phyloP scores from a whole-genome alignment of 2,888 invertebrate species.

The Melanostoma scalare region DNA sequence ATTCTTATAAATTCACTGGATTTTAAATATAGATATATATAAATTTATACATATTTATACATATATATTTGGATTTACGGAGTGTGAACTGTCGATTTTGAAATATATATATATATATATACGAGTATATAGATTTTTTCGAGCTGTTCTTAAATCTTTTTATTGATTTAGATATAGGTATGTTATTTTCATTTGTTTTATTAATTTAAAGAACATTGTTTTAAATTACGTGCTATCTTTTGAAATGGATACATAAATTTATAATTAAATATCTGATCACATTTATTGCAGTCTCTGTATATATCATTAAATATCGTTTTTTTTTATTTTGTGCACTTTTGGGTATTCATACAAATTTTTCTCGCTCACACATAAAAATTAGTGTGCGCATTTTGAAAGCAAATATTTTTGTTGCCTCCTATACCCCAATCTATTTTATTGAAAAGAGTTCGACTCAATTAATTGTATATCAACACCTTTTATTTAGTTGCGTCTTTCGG shows the following conservation, averaged over 20 bases:
- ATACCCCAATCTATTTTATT: conserved; percentile 18
- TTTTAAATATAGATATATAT: conserved; percentile 44
- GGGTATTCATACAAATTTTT: conserved; percentile 14
- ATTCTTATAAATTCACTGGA: conserved; percentile 56
- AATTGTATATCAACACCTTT: conserved; percentile 60
- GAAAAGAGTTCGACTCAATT: conserved; percentile 15
- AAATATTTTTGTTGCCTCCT: conserved; percentile 35
- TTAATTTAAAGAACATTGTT: conserved; percentile 33
- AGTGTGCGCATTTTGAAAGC: conserved; percentile 21
- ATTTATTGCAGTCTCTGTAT: conserved; percentile 82
- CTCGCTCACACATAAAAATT: conserved; percentile 23
- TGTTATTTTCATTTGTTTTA: conserved; percentile 25
- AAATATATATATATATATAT: conserved; percentile 38
- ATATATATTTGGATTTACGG: conserved; percentile 34
- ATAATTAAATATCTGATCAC: conserved; percentile 82
- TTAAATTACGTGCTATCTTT: conserved; percentile 49
- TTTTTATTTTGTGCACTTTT: conserved; percentile 47
- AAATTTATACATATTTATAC: conserved; percentile 59
- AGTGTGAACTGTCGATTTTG: conserved; percentile 41
- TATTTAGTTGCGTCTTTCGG: conserved; percentile 79
- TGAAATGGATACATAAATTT: conserved; percentile 77
- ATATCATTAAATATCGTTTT: conserved; percentile 77
- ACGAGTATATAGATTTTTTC: conserved; percentile 45
- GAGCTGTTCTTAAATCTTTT: conserved; percentile 61
- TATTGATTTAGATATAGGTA: conserved; percentile 57